phyloP scores from a whole-genome alignment of 2,797 vertebrate genomes.

The Miichthys miiuy region DNA sequence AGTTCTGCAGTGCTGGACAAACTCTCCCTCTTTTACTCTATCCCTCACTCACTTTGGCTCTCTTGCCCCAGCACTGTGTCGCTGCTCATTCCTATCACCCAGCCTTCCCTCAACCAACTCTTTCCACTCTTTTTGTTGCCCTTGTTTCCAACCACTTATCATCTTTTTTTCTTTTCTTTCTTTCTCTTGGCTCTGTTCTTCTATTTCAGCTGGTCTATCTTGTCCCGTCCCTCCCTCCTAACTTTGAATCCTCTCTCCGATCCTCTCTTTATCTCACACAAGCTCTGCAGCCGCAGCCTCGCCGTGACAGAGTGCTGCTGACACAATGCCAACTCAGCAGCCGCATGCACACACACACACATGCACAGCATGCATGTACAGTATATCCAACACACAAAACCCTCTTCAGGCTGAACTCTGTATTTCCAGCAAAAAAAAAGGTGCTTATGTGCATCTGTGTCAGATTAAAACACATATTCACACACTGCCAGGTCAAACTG shows the following conservation, averaged over 20 bases:
- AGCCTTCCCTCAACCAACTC: slow-evolving; percentile 13
- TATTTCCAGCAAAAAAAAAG: slow-evolving; percentile 14
- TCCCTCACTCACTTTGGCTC: slow-evolving; percentile 25
- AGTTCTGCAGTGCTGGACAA: slow-evolving; percentile 72
- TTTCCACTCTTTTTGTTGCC: slow-evolving; percentile 18
- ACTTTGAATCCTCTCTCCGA: slow-evolving; percentile 13
- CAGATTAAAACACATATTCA: slow-evolving; percentile 33
- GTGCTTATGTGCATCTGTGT: background rate
- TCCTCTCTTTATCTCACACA: slow-evolving; percentile 40
- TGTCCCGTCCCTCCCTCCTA: background rate
- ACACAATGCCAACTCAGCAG: slow-evolving; percentile 81
- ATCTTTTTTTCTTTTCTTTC: background rate
- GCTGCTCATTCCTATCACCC: slow-evolving; percentile 41
- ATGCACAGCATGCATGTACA: slow-evolving; percentile 21
- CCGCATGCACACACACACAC: slow-evolving; percentile 21
- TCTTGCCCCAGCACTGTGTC: slow-evolving; percentile 20
- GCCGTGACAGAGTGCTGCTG: slow-evolving; percentile 70
- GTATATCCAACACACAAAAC: background rate
- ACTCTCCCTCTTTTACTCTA: slow-evolving; percentile 45
- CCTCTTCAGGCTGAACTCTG: slow-evolving; percentile 6
- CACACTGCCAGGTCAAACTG: slow-evolving; percentile 27
- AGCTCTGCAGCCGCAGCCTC: slow-evolving; percentile 60
- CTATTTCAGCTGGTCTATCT: background rate
- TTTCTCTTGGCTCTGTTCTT: background rate
- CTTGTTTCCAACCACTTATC: slow-evolving; percentile 14